Conservation (phyloP, 2,797 vertebrate genomes). For the Mus minutoides region DNA sequence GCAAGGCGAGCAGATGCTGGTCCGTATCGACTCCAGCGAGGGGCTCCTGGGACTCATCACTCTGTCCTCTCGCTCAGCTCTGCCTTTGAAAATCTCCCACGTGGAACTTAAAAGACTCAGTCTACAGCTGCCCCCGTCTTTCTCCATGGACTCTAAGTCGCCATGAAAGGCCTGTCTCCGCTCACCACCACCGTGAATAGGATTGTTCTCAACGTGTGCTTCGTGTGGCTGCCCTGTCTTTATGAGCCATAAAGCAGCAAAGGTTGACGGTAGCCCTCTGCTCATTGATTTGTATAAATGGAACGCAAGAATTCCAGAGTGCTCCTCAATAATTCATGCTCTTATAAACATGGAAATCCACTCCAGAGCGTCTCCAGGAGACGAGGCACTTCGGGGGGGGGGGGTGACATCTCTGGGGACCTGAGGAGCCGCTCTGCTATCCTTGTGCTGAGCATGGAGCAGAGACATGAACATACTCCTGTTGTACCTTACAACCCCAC, state of each 20-base stretch:
- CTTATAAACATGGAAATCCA: not conserved
- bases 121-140: accelerated
- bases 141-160: not conserved
- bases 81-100: not conserved
- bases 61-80: accelerated
- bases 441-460: accelerated
- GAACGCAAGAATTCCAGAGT: constrained; percentile 66
- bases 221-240: not conserved
- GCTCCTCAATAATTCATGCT: constrained; percentile 44
- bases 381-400: not conserved
- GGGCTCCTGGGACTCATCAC: not conserved
- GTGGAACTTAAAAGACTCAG: not conserved
- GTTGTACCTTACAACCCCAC: accelerated
- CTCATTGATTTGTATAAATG: constrained; percentile 65
- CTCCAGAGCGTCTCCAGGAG: not conserved
- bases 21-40: accelerated
- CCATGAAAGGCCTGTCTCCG: not conserved
- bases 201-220: accelerated
- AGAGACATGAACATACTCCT: accelerated
- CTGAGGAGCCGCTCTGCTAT: not conserved
- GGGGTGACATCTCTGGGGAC: accelerated
- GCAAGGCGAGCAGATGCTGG: accelerated
- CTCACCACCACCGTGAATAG: not conserved
- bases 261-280: not conserved
- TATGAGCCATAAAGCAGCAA: not conserved